Base-by-base conservation (phyloP, 2,113 vertebrate genomes). In the Chaetodon auriga region DNA sequence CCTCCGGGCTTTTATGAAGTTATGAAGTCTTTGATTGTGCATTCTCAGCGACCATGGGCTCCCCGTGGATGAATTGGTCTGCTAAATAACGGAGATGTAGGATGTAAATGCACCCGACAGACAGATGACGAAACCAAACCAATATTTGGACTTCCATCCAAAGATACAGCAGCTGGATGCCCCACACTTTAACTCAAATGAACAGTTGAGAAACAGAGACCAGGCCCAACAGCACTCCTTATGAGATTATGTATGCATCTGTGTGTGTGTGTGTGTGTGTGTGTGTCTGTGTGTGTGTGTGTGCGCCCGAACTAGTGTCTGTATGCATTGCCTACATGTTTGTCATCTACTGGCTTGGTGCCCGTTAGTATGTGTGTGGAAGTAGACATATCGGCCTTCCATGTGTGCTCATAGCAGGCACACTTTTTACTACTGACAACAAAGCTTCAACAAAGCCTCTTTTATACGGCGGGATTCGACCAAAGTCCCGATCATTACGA, bases 391-490 rank as follows among this genome's bases (percentile, higher is more conserved):
- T 87, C 85, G 81, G 83, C 72, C 87, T 66, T 91, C 85, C 94
- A 92, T 93, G 92, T 93, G 92, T 82, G 85, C 90, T 90, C 84
- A 55, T 89, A 93, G 90, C 92, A 93, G 94, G 92, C 93, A 84
- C 84, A 89, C 80, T 90, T 94, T 94, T 94, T 92, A 94, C 91
- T 84, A 89, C 83, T 84, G 75, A 93, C 93, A 93, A 93, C 92
- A 95, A 94, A 94, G 93, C 93, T 83, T 81, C 76, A 80, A 93
- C 93, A 93, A 92, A 93, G 92, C 88, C 89, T 88, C 62, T 85
- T 87, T 94, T 92, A 94, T 91, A 93, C 65, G 13, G 87, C 83
- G 43, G 82, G 90, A 85, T 89, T 83, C 63, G 30, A 78, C 89
- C 83, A 80, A 89, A 90, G 81, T 69, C 81, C 63, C 13, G 8